Evolutionary conservation across 2,888 invertebrate species (phyloP), one percentile per base, ranked within the genome.

Genomic region (Leptopilina drosophilae): DNA sequence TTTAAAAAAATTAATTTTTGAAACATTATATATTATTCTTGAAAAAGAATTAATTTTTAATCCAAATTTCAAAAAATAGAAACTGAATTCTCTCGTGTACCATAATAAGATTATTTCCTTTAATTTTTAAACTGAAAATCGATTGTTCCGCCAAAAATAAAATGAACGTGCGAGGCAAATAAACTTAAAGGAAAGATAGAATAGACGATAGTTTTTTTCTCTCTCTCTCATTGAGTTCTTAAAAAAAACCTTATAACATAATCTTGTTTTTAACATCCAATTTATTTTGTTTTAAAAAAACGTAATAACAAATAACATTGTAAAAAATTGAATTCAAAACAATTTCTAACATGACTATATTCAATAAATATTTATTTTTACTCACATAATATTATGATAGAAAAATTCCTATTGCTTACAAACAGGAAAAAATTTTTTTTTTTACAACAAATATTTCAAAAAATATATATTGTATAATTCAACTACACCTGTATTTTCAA

Each of bases 181-280:
- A 62, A 62, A 62, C 62, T 62, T 20, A 33, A 33, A 62, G 20
- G 20, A 9, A 15, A 12, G 15, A 62, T 1, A 42, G 62, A 20
- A 33, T 33, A 33, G 20, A 62, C 20, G 15, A 9, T 62, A 62
- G 15, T 62, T 20, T 49, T 8, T 49, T 62, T 62, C n/a, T 49
- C 2, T 49, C 49, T 49, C 62, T 62, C n/a, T 20, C 20, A 3
- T 20, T 5, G 42, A 59, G 9, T 20, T 62, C 62, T 62, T 62
- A 62, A 62, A 62, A 62, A 49, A 62, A 49, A 62, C 8, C 9
- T 62, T 62, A 20, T 7, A 62, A 15, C 15, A 62, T 62, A 62
- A 62, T 15, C 62, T 20, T 62, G 15, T 62, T 62, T 62, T 62
- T 9, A 62, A 62, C 20, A 62, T 62, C 62, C 62, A 62, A 62